Evolutionary conservation across 2,888 invertebrate genomes (phyloP), one percentile per base, ranked within the genome.

Genomic region (Icerya purchasi): DNA sequence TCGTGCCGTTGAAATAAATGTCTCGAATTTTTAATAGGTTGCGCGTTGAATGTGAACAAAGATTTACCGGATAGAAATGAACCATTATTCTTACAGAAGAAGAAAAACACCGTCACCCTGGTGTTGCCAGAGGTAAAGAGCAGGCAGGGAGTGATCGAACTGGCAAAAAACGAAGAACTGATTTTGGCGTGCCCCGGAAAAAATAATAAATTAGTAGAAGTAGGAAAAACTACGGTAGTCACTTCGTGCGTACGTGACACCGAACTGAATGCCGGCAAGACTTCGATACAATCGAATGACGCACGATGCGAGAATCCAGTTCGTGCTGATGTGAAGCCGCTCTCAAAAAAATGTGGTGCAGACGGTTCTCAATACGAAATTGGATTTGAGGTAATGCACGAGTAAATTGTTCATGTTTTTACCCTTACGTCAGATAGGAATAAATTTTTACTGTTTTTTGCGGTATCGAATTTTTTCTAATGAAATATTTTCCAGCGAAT

Each of bases 151-250:
- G 20, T 61, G 19, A 23, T 61, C n/a, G 61, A 61, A 50, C 50
- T 61, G 2, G 3, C 1, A 14, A 54, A 57, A 23, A 57, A 53
- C 10, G 61, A 61, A 25, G 25, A 62, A 50, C 50, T 61, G 25
- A 55, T 61, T 23, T 23, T 61, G 19, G 61, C 61, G 14, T 62
- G 62, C 52, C 56, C 61, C 3, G 62, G 62, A 53, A 20, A 59
- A n/a, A 57, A 57, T 3, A 62, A 62, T 56, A 20, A 57, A 19
- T 54, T 61, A 22, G 20, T 21, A 36, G 54, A 57, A 23, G 22
- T 23, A 2, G 25, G 50, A 23, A 54, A 58, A 51, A 50, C 18
- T 22, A 20, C 51, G 1, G 25, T 52, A 18, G 24, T 22, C 19
- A 54, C 20, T 50, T 36, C 22, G 22, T 57, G 61, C 49, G 54